Conservation (phyloP, 2,888 invertebrate genomes). For the Morpho deidamia region DNA sequence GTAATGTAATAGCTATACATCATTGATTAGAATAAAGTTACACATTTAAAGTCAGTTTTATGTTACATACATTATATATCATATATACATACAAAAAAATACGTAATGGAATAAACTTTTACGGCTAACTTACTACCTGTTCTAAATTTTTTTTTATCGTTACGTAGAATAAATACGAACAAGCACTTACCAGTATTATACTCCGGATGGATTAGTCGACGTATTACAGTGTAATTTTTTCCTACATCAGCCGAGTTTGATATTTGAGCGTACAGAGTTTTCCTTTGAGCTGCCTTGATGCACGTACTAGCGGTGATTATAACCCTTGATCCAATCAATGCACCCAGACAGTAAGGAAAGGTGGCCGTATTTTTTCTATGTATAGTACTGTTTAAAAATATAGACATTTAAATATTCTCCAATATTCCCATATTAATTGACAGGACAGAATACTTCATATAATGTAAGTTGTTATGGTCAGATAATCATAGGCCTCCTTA, state of each 20-base stretch:
- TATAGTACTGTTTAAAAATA: conserved; percentile 1
- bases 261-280: conserved; percentile 20
- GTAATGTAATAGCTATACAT: too few species aligned
- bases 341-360: conserved; percentile 23
- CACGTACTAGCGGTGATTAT: conserved; percentile 26
- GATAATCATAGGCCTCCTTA: too few species aligned
- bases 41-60: too few species aligned
- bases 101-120: too few species aligned
- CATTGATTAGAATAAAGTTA: too few species aligned
- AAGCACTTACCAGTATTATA: conserved; percentile 23
- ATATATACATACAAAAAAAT: too few species aligned
- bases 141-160: too few species aligned
- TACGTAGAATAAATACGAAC: not conserved
- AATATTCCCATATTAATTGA: too few species aligned
- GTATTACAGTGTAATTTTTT: conserved; percentile 15
- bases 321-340: conserved; percentile 20
- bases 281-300: conserved; percentile 10
- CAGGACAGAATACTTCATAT: too few species aligned
- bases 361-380: not conserved
- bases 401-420: too few species aligned
- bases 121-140: not conserved
- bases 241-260: conserved; percentile 16
- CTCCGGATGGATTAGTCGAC: conserved; percentile 13
- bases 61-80: too few species aligned
- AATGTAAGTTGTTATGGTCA: too few species aligned